Evolutionary conservation across 2,113 vertebrate genomes (phyloP).

Genomic region (Crotalus tigris): DNA sequence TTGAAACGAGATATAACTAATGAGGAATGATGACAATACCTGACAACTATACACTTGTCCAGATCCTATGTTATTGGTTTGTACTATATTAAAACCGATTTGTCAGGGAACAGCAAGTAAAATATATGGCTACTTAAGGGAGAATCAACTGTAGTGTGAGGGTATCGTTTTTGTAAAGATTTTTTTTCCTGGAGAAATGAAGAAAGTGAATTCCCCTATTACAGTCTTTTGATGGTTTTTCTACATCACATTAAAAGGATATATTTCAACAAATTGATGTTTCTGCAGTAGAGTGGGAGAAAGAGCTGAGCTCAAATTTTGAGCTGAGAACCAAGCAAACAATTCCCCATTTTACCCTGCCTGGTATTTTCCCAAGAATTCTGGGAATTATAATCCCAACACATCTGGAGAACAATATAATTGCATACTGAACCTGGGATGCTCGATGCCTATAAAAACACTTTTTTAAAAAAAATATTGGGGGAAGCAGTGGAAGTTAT

Average conservation of each 20-base stretch:
- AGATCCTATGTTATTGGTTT: conserved; percentile 37
- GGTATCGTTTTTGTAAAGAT: neutral
- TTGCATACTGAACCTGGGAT: neutral
- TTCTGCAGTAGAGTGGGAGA: neutral
- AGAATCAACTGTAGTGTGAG: neutral
- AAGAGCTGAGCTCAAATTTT: neutral
- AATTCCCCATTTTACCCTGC: neutral
- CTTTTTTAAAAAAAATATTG: neutral
- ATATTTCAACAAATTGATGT: neutral
- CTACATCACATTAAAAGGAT: neutral
- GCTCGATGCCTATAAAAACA: neutral
- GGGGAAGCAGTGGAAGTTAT: neutral
- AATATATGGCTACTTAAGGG: fast-evolving
- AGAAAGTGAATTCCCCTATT: neutral
- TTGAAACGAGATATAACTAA: conserved; percentile 66
- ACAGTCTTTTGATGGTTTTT: neutral
- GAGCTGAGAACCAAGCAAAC: neutral
- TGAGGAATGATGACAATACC: conserved; percentile 63
- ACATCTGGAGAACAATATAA: neutral
- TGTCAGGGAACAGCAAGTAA: conserved; percentile 10
- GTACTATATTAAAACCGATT: conserved; percentile 53
- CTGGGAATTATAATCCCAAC: neutral
- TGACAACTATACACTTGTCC: conserved; percentile 4
- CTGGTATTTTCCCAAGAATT: neutral
- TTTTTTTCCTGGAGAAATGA: neutral